Base-by-base conservation (phyloP, 2,113 vertebrate genomes). In the Eira barbara region DNA sequence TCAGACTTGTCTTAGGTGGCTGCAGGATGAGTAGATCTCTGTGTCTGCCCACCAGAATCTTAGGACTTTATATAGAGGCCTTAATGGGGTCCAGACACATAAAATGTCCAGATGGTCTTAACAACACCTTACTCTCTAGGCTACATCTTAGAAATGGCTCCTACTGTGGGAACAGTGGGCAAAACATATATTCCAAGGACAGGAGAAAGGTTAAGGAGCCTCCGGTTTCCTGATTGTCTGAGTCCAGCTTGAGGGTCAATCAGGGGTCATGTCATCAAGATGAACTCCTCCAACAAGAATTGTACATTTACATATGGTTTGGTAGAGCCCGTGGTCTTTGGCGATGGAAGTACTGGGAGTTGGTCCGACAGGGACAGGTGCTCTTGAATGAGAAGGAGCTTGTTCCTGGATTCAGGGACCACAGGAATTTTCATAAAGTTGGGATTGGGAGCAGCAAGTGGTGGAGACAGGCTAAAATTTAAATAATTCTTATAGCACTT, bases 401-500 rank as follows among this genome's bases (percentile, higher is more conserved):
- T 61, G 13, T 87, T 86, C 83, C 36, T 86, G 42, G 73, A 21
- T 31, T 74, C 52, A 73, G 34, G 61, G 63, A 42, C 34, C 45
- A 4, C 13, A 34, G 36, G 25, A 36, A 80, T 39, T 73, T 89
- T 25, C 14, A 14, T 86, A 55, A 69, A 74, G 39, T 42, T 93
- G 61, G 61, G 39, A 39, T 42, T 74, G 17, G 52, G 39, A 89
- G 71, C 42, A 84, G 12, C 65, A 39, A 83, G 45, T 87, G 83
- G 67, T 2, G 0, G 49, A 81, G 13, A 4, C n/a, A 49, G 81
- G 17, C 90, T 71, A 59, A 96, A 90, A 95, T 98, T 89, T 95
- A 63, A 52, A 47, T 69, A 96, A 74, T 88, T 83, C 78, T 98
- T 97, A 21, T 81, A 86, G 85, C 27, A 29, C 81, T 85, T 76